These are phyloP conservation scores for Sinodicranocentrus sp. DNA, from an alignment of 2,888 invertebrate genomes.

Conservation along the genomic window DNA sequence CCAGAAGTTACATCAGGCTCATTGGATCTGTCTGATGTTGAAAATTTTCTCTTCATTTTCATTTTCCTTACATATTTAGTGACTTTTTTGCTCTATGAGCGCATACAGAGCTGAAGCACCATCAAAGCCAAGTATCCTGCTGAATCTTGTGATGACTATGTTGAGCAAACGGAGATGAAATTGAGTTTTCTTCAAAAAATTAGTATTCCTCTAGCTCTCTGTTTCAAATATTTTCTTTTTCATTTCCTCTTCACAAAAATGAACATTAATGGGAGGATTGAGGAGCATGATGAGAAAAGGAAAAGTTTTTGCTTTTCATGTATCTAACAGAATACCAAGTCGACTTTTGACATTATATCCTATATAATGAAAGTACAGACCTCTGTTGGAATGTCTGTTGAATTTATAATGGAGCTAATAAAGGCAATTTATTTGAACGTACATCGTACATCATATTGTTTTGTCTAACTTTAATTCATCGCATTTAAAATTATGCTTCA, in stretches of 20 bases:
- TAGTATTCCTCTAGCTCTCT: slow-evolving; percentile 57
- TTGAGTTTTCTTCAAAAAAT: slow-evolving; percentile 54
- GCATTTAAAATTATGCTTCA: no score
- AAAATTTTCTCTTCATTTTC: slow-evolving; percentile 37
- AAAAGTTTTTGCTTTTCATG: no score
- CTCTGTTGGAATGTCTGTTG: slow-evolving; percentile 36
- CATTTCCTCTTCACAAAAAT: slow-evolving; percentile 60
- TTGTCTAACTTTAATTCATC: no score
- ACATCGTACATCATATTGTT: no score
- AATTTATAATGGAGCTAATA: slow-evolving; percentile 34
- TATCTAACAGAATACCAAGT: no score
- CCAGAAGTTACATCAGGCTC: not conserved
- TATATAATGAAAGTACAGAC: no score
- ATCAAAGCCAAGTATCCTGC: slow-evolving; percentile 49
- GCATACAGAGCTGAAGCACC: slow-evolving; percentile 9
- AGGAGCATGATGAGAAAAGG: slow-evolving; percentile 8
- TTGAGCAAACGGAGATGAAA: slow-evolving; percentile 17
- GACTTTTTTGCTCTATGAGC: not conserved
- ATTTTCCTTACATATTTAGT: slow-evolving; percentile 28
- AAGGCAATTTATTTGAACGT: not conserved
- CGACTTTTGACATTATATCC: no score
- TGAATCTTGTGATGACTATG: slow-evolving; percentile 35
- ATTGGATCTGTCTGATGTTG: slow-evolving; percentile 12
- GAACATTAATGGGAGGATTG: slow-evolving; percentile 60
- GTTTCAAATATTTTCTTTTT: slow-evolving; percentile 62